Evolutionary conservation across 2,797 vertebrate species (phyloP).

Genomic region (Sebastes umbrosus): DNA sequence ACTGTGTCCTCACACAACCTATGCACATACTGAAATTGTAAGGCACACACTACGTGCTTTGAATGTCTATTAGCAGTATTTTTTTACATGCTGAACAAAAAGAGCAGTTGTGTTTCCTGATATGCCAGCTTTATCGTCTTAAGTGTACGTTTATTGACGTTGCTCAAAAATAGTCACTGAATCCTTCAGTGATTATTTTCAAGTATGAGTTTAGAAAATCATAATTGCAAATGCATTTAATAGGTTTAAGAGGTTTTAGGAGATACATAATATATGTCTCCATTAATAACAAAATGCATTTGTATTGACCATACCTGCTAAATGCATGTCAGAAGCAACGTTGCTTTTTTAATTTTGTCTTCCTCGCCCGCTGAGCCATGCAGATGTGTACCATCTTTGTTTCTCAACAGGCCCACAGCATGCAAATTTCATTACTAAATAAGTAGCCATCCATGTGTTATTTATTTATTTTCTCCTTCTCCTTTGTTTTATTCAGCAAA

Average conservation of each 20-base stretch:
- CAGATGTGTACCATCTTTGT: constrained; percentile 38
- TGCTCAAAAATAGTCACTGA: too few species aligned
- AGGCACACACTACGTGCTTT: background rate
- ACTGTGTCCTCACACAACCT: constrained; percentile 71
- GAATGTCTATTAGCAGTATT: background rate
- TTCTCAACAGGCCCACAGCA: constrained; percentile 20
- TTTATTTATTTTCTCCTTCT: background rate
- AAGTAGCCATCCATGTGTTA: constrained; percentile 33
- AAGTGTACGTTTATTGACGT: background rate
- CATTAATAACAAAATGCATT: background rate
- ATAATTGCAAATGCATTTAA: background rate
- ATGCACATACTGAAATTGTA: constrained; percentile 27
- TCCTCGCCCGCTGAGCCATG: background rate
- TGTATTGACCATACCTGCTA: background rate
- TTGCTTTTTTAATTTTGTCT: background rate
- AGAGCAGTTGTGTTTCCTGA: background rate
- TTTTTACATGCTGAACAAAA: constrained; percentile 9
- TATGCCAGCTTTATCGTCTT: background rate
- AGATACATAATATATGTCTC: background rate
- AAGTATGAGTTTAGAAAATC: background rate
- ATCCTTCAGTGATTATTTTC: too few species aligned
- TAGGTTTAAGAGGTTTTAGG: background rate
- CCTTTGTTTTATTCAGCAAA: constrained; percentile 30
- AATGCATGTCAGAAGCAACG: background rate
- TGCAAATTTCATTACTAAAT: constrained; percentile 43